Evolutionary conservation across 2,888 invertebrate genomes (phyloP).

Genomic region (Rhaphigaster nebulosa): DNA sequence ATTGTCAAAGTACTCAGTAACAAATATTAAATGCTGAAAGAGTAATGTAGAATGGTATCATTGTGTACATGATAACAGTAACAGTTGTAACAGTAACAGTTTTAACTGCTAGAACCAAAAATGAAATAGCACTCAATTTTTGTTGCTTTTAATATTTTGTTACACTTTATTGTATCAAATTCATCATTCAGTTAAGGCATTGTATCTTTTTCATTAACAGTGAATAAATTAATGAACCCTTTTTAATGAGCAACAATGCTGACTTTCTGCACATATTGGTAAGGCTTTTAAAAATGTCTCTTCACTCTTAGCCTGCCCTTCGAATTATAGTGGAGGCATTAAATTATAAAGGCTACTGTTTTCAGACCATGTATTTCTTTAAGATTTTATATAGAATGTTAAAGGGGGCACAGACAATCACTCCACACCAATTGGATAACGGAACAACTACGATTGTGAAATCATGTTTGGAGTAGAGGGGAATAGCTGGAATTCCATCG

Average conservation of each 20-base stretch:
- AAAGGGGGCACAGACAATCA: too few relatives aligned
- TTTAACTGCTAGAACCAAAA: background rate
- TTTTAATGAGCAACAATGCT: background rate
- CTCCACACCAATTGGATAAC: too few relatives aligned
- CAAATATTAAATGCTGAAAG: background rate
- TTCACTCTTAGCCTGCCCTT: background rate
- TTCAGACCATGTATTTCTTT: background rate
- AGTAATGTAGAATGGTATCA: background rate
- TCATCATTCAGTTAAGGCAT: background rate
- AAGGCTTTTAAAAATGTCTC: background rate
- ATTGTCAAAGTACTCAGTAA: background rate
- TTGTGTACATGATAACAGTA: background rate
- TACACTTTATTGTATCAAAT: background rate
- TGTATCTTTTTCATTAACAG: background rate
- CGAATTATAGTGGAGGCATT: background rate
- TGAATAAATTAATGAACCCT: background rate
- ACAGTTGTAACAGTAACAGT: too few relatives aligned
- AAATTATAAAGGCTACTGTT: background rate
- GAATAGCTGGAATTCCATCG: too few relatives aligned
- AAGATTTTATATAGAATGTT: background rate
- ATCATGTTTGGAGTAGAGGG: too few relatives aligned
- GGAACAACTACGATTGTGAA: too few relatives aligned
- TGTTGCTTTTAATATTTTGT: too few relatives aligned
- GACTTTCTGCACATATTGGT: conserved; percentile 12
- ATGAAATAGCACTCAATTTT: background rate